Evolutionary conservation across 2,113 vertebrate genomes (phyloP).

Genomic region (Zingel zingel): DNA sequence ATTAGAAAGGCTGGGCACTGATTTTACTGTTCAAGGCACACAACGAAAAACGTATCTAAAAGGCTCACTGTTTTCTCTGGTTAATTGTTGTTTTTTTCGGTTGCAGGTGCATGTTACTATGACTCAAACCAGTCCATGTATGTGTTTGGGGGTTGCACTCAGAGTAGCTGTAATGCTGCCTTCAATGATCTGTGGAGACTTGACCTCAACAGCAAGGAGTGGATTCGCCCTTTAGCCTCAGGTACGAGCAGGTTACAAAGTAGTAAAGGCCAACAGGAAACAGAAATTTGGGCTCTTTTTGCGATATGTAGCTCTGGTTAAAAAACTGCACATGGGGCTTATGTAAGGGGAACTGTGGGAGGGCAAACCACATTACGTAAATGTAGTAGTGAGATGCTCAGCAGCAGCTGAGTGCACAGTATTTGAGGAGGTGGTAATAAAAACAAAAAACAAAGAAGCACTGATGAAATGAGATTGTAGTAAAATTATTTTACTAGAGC

Average conservation of each 20-base stretch:
- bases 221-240: conserved; percentile 98
- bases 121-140: conserved; percentile 99
- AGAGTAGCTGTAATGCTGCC: conserved; percentile 98
- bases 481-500: neutral
- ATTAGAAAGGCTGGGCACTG: neutral
- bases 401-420: conserved; percentile 22
- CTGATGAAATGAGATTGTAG: conserved; percentile 2
- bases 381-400: conserved; percentile 19
- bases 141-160: conserved; percentile 98
- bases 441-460: conserved; percentile 10
- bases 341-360: conserved; percentile 36
- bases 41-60: neutral
- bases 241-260: conserved; percentile 79
- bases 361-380: conserved; percentile 12
- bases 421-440: conserved; percentile 23
- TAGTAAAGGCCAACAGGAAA: neutral
- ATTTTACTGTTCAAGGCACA: neutral
- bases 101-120: conserved; percentile 95
- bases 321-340: neutral
- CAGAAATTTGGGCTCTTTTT: neutral
- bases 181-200: conserved; percentile 99
- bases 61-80: neutral
- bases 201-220: conserved; percentile 98
- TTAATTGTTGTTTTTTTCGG: conserved; percentile 8
- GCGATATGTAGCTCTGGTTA: neutral